Evolutionary conservation across 2,797 vertebrate species (phyloP), one percentile per base, ranked within the genome.

Genomic region (Balearica regulorum): DNA sequence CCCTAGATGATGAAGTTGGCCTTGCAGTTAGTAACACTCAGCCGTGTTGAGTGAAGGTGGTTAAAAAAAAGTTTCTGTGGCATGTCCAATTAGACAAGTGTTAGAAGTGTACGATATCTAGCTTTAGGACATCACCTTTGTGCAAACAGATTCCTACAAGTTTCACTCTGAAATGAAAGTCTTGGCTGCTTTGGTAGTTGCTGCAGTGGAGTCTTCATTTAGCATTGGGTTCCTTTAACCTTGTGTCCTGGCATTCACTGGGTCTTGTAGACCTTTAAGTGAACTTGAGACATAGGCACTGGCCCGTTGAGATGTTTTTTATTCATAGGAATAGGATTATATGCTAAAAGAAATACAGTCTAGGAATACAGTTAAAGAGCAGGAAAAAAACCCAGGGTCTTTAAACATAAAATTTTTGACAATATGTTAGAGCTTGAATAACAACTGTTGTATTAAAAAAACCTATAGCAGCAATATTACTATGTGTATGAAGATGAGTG

Each of bases 1-100:
- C 25, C 60, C 17, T 5, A 7, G 26, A 0, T 28, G 48, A 1
- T 8, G 10, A 18, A 9, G n/a, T 48, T 69, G 58, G 44, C 62
- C 61, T 54, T 25, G 4, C 0, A 1, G 20, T 3, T 37, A 21
- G 0, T 9, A 43, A 16, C 35, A 10, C 4, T 6, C 46, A 1
- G 55, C 11, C 8, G 5, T 0, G 12, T 16, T n/a, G 61, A 39
- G 33, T 17, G 33, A 41, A 80, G 21, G 57, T 37, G 73, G 43
- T 43, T 77, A 18, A 41, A 35, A 33, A 22, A 91, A 92, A 91
- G 60, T 95, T 95, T 83, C 16, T 26, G 60, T 68, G 90, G 17
- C 25, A 0, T 20, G 58, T 35, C 35, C 70, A 8, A 13, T 72
- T 75, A 54, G 49, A 2, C 19, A 33, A 18, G 66, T 20, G 43